Evolutionary conservation across 2,888 invertebrate genomes (phyloP).

Genomic region (Piscicola geometra): DNA sequence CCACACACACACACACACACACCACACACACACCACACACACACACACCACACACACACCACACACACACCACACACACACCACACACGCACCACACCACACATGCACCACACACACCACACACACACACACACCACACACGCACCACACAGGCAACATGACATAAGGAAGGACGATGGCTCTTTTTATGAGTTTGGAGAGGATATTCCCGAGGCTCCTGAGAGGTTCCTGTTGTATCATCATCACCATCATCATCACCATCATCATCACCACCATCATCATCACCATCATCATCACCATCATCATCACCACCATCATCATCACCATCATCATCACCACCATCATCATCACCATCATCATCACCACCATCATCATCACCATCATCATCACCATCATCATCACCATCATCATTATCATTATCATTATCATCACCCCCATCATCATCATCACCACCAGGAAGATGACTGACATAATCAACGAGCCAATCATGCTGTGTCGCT

Average conservation of each 20-base stretch:
- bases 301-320: constrained; percentile 23
- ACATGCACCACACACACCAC: no score
- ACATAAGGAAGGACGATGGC: constrained; percentile 93
- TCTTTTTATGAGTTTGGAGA: constrained; percentile 95
- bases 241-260: constrained; percentile 10
- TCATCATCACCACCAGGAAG: constrained; percentile 66
- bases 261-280: constrained; percentile 25
- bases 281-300: constrained; percentile 25
- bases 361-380: constrained; percentile 20
- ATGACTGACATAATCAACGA: constrained; percentile 96
- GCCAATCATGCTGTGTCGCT: constrained; percentile 89
- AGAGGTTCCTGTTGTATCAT: constrained; percentile 58
- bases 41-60: no score
- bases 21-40: no score
- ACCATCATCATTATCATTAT: not conserved
- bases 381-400: constrained; percentile 16
- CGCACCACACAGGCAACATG: constrained; percentile 59
- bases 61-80: no score
- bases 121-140: no score
- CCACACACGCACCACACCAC: no score
- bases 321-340: constrained; percentile 25
- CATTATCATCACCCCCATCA: not conserved
- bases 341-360: constrained; percentile 23
- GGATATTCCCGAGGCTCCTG: constrained; percentile 98
- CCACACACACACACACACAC: no score